Percentiles rank a stretch among this genome's conserved stretches.
phyloP scores from a whole-genome alignment of 2,797 vertebrate species.

The Clarias fuscus region DNA sequence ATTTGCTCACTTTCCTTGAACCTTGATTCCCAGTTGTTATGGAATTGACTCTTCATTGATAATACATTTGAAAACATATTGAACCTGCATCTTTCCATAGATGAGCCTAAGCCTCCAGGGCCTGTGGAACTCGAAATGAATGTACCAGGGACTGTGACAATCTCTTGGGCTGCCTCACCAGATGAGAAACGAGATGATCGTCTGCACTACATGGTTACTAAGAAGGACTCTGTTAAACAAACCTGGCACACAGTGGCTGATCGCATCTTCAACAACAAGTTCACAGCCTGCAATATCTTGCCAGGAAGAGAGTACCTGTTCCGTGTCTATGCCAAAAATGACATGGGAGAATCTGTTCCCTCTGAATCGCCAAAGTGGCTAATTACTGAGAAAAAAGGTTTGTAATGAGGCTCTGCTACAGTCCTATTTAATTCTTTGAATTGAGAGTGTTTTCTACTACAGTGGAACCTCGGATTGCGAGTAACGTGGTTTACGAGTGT shows the following conservation, averaged over 20 bases:
- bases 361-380: constrained; percentile 86
- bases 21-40: neutral
- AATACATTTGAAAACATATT: neutral
- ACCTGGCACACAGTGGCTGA: constrained; percentile 79
- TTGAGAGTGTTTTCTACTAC: neutral
- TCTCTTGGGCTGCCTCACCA: constrained; percentile 83
- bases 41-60: neutral
- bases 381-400: constrained; percentile 78
- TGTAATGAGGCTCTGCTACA: constrained; percentile 27
- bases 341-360: constrained; percentile 80
- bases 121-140: constrained; percentile 80
- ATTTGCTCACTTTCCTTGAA: neutral
- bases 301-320: constrained; percentile 87
- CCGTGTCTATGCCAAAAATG: constrained; percentile 87
- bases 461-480: too few relatives aligned
- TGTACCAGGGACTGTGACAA: constrained; percentile 83
- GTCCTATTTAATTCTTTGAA: neutral
- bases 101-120: constrained; percentile 85
- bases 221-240: constrained; percentile 78
- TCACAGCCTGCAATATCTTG: constrained; percentile 83
- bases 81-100: constrained; percentile 64
- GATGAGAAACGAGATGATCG: constrained; percentile 81
- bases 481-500: too few relatives aligned
- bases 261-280: constrained; percentile 87
- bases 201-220: constrained; percentile 83